These are phyloP conservation scores for Zaprionus inermis DNA, from an alignment of 1,140 invertebrate genomes.

Conservation along the genomic window DNA sequence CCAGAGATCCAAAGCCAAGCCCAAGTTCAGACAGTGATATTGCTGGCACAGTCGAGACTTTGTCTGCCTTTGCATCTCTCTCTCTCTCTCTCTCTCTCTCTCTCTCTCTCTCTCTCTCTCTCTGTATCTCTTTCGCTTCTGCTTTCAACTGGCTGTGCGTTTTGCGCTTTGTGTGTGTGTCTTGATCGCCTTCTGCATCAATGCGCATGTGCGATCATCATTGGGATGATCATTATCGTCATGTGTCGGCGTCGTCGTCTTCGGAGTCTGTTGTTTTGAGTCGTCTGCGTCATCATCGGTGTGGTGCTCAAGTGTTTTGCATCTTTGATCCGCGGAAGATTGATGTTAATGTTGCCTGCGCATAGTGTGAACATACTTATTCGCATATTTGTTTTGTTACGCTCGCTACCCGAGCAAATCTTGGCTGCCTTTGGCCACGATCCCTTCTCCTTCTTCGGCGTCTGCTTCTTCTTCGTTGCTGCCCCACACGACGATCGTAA, in stretches of 20 bases:
- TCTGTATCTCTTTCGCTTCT: not conserved
- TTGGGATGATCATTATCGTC: conserved; percentile 36
- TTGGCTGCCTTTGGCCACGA: not conserved
- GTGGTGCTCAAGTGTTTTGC: conserved; percentile 79
- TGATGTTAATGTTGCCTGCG: conserved; percentile 76
- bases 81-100: not conserved
- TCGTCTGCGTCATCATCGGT: conserved; percentile 52
- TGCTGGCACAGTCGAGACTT: conserved; percentile 29
- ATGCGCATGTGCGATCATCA: conserved; percentile 47
- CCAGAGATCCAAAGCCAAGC: conserved; percentile 41
- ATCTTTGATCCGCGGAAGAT: conserved; percentile 83
- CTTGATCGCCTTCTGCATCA: conserved; percentile 50
- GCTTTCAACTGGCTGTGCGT: too few species aligned
- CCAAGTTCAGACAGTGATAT: conserved; percentile 51
- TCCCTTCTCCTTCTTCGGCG: not conserved
- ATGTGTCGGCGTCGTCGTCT: conserved; percentile 29
- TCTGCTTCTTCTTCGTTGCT: not conserved
- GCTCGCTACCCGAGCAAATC: conserved; percentile 15
- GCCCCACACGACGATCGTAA: conserved; percentile 68
- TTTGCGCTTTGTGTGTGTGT: not conserved
- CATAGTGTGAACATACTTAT: conserved; percentile 83
- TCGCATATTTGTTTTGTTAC: conserved; percentile 76
- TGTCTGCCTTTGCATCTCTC: conserved; percentile 7
- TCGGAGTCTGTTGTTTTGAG: conserved; percentile 31
- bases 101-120: conserved; percentile 3